phyloP scores from a whole-genome alignment of 2,797 vertebrate species.

The Cuculus canorus region DNA sequence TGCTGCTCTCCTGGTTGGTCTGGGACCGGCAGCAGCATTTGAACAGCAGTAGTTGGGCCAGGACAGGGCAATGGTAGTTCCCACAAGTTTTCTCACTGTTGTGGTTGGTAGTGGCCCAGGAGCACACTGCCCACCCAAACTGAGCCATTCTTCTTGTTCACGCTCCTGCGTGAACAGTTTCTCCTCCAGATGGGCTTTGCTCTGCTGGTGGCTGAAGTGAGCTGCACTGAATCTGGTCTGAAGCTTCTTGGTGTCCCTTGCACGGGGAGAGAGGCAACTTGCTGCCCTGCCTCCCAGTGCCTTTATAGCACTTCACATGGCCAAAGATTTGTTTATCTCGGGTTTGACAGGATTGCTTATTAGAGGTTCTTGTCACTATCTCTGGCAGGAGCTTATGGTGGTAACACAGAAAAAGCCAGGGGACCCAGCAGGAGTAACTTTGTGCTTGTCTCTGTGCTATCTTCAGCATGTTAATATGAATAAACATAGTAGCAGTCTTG shows the following conservation, averaged over 20 bases:
- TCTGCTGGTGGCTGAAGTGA: neutral
- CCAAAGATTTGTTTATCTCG: neutral
- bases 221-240: neutral
- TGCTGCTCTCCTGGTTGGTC: neutral
- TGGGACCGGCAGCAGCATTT: neutral
- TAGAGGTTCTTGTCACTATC: neutral
- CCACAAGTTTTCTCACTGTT: rapidly evolving
- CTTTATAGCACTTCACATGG: neutral
- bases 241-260: neutral
- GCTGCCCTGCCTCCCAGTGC: neutral
- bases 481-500: neutral
- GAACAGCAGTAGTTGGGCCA: neutral
- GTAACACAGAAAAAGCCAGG: neutral
- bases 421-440: neutral
- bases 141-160: neutral
- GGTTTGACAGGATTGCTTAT: neutral
- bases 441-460: neutral
- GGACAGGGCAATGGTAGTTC: neutral
- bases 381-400: neutral
- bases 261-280: neutral
- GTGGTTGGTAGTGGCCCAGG: neutral
- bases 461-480: neutral
- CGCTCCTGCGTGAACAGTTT: rapidly evolving
- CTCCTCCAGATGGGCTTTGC: neutral
- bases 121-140: rapidly evolving